Conservation (phyloP, 2,797 vertebrate genomes). For the Coracias cyanogaster region DNA sequence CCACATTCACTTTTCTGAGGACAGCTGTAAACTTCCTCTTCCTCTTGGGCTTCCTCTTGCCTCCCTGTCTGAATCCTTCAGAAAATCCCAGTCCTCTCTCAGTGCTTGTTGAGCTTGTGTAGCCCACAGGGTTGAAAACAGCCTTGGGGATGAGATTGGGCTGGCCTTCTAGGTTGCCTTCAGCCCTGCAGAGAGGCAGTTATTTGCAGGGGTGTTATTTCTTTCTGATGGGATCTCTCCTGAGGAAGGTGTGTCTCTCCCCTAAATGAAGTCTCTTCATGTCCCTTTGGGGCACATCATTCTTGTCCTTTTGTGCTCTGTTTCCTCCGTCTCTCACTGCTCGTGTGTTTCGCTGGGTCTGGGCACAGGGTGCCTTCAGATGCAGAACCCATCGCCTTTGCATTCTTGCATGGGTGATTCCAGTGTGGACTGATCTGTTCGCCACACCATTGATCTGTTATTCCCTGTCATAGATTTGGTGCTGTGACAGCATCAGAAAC, state of each 20-base stretch:
- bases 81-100: not conserved
- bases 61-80: not conserved
- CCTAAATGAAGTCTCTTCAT: not conserved
- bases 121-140: not conserved
- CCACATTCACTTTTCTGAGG: not conserved
- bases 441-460: not conserved
- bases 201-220: not conserved
- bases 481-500: not conserved
- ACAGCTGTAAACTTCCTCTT: conserved; percentile 29
- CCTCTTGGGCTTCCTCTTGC: not conserved
- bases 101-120: not conserved
- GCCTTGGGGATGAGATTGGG: not conserved
- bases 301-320: not conserved
- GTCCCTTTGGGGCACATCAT: not conserved
- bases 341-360: not conserved
- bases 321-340: not conserved
- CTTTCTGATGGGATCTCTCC: not conserved
- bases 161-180: not conserved
- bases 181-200: not conserved
- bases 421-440: not conserved
- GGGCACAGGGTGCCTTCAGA: not conserved
- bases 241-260: not conserved
- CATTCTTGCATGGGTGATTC: not conserved
- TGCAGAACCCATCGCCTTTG: not conserved
- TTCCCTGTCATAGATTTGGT: not conserved